Conservation (phyloP, 2,113 vertebrate species). For the Amblyornis subalaris region DNA sequence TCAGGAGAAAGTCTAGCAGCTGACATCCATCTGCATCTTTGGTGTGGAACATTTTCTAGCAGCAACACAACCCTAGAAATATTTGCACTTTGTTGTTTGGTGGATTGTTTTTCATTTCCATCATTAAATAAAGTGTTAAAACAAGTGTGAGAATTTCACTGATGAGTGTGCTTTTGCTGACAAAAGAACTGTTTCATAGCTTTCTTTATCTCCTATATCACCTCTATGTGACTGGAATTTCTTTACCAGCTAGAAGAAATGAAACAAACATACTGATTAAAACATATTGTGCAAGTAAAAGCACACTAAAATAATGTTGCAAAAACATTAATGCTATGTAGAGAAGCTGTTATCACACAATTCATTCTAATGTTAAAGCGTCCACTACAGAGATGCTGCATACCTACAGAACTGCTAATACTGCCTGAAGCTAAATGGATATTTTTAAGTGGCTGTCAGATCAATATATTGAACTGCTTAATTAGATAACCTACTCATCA, state of each 20-base stretch:
- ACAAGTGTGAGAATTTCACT: background rate
- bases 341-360: background rate
- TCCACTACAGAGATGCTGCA: rapidly evolving
- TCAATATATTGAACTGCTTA: background rate
- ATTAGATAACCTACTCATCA: background rate
- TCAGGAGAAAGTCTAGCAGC: background rate
- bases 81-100: background rate
- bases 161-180: background rate
- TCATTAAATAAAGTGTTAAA: background rate
- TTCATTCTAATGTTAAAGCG: background rate
- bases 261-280: background rate
- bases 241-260: background rate
- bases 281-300: background rate
- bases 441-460: background rate
- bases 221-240: background rate
- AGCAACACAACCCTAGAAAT: background rate
- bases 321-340: background rate
- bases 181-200: background rate
- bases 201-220: background rate
- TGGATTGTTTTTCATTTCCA: background rate
- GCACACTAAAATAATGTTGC: background rate
- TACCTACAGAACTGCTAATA: background rate
- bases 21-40: background rate
- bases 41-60: background rate
- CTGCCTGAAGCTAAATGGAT: background rate